phyloP scores from a whole-genome alignment of 2,888 invertebrate species.

The Macaria notata region DNA sequence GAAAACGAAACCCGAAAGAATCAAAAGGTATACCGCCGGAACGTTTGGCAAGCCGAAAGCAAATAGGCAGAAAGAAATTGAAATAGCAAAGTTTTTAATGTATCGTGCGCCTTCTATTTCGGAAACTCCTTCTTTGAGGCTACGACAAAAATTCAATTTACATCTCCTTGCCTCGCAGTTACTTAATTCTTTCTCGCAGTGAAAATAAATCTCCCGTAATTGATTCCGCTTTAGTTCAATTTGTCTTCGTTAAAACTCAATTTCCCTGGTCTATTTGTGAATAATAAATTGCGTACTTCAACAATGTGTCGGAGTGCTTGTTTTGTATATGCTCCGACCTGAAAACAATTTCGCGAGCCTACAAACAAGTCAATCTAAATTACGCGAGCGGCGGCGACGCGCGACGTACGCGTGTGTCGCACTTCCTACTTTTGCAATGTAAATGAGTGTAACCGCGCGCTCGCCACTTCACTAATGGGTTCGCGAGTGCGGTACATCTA shows the following conservation, averaged over 20 bases:
- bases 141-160: slow-evolving; percentile 76
- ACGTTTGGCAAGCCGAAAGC: slow-evolving; percentile 27
- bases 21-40: slow-evolving; percentile 9
- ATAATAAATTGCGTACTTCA: slow-evolving; percentile 76
- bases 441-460: slow-evolving; percentile 12
- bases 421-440: slow-evolving; percentile 20
- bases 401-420: slow-evolving; percentile 15
- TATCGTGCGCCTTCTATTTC: slow-evolving; percentile 48
- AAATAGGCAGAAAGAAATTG: slow-evolving; percentile 42
- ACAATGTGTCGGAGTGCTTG: slow-evolving; percentile 59
- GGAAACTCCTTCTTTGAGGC: slow-evolving; percentile 52
- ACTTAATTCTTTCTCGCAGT: slow-evolving; percentile 74
- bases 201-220: slow-evolving; percentile 79
- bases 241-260: slow-evolving; percentile 81
- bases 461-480: slow-evolving; percentile 5
- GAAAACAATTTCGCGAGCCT: slow-evolving; percentile 58
- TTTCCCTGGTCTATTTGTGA: slow-evolving; percentile 78
- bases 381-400: slow-evolving; percentile 40
- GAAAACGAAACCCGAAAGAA: slow-evolving; percentile 15
- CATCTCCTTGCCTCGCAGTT: slow-evolving; percentile 70
- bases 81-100: slow-evolving; percentile 53
- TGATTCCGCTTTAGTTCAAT: slow-evolving; percentile 80
- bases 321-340: slow-evolving; percentile 51
- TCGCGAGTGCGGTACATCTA: too few species aligned
- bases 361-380: slow-evolving; percentile 72